Evolutionary conservation across 2,888 invertebrate genomes (phyloP).

Genomic region (Amblyjoppa fuscipennis): DNA sequence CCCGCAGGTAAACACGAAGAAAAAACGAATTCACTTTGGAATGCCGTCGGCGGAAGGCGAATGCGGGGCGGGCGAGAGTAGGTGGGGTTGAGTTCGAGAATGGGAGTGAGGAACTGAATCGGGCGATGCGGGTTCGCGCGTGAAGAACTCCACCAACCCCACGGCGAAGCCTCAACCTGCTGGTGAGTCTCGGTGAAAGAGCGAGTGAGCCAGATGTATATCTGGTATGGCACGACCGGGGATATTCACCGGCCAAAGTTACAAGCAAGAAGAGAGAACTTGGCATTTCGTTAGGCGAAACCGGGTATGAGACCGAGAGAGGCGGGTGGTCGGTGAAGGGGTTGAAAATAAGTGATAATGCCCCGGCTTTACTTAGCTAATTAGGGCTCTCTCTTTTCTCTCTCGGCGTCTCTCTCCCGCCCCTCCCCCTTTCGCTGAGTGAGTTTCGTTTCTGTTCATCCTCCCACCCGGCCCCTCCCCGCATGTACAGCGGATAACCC

Average conservation of each 20-base stretch:
- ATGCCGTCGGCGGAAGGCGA: slow-evolving; percentile 64
- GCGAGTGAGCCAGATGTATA: slow-evolving; percentile 67
- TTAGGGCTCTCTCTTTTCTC: slow-evolving; percentile 76
- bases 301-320: slow-evolving; percentile 42
- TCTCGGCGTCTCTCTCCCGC: slow-evolving; percentile 39
- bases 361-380: slow-evolving; percentile 85
- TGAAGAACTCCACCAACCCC: slow-evolving; percentile 67
- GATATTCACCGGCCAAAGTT: slow-evolving; percentile 67
- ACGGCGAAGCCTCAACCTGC: slow-evolving; percentile 4
- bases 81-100: slow-evolving; percentile 30
- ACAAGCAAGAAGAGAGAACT: slow-evolving; percentile 73
- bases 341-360: slow-evolving; percentile 84
- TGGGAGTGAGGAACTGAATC: slow-evolving; percentile 31
- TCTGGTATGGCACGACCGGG: slow-evolving; percentile 60
- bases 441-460: slow-evolving; percentile 75
- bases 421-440: slow-evolving; percentile 53
- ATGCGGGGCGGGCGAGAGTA: slow-evolving; percentile 44
- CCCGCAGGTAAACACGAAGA: slow-evolving; percentile 56
- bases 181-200: slow-evolving; percentile 72
- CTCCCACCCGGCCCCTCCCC: slow-evolving; percentile 65
- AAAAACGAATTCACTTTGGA: slow-evolving; percentile 58
- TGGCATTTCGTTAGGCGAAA: slow-evolving; percentile 71
- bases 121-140: slow-evolving; percentile 58
- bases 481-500: slow-evolving; percentile 32
- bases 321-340: slow-evolving; percentile 72